Conservation (phyloP, 2,888 invertebrate species). For the Rhopalosiphum nymphaeae region DNA sequence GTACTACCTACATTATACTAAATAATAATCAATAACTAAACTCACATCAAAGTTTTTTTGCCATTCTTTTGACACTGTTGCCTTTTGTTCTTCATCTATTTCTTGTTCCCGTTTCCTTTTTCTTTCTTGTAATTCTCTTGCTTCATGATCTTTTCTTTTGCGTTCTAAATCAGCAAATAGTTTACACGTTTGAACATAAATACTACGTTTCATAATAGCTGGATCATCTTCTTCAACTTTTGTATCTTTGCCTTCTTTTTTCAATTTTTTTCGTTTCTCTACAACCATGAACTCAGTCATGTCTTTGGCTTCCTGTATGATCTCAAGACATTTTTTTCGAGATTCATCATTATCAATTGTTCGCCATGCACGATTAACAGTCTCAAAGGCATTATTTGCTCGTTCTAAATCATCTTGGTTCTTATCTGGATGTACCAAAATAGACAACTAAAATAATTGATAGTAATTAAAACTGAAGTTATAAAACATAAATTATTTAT, state of each 20-base stretch:
- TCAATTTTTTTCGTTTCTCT: conserved; percentile 93
- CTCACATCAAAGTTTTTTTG: conserved; percentile 96
- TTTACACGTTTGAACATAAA: conserved; percentile 99
- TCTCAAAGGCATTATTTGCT: conserved; percentile 93
- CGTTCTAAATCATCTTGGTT: conserved; percentile 96
- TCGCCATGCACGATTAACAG: conserved; percentile 95
- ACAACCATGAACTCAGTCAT: conserved; percentile 93
- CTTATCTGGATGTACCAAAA: conserved; percentile 99
- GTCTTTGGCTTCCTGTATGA: conserved; percentile 97
- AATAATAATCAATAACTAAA: conserved; percentile 20
- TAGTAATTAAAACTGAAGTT: neutral
- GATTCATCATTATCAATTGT: conserved; percentile 95
- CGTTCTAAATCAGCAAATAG: conserved; percentile 96
- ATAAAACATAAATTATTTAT: neutral
- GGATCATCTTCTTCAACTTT: conserved; percentile 91
- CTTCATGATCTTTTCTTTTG: conserved; percentile 86
- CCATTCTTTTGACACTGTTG: conserved; percentile 94
- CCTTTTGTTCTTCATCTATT: conserved; percentile 91
- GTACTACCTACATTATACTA: neutral
- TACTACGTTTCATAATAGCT: conserved; percentile 87
- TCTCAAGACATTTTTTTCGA: conserved; percentile 92
- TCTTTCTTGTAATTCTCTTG: conserved; percentile 91
- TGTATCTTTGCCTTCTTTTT: conserved; percentile 87
- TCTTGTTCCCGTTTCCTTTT: conserved; percentile 95
- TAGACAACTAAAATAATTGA: conserved; percentile 80